Evolutionary conservation across 2,797 vertebrate genomes (phyloP), one percentile per base, ranked within the genome.

Genomic region (Malacoraja senta): DNA sequence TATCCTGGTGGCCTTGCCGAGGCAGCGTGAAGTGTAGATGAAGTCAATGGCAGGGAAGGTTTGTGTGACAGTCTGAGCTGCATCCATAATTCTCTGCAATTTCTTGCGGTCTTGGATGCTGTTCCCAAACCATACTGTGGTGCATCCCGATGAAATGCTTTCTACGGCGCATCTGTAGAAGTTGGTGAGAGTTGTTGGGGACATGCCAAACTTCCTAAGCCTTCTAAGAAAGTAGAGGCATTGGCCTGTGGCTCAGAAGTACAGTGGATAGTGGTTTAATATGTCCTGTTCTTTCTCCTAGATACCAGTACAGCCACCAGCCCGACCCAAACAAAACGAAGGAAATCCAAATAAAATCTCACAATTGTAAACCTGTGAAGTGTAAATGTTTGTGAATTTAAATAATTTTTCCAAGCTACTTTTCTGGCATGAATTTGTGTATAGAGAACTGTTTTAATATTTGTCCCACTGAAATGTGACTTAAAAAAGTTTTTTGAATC

Each of bases 271-370:
- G 19, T 84, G 83, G 17, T 1, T 63, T 86, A 63, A 32, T 72
- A 58, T 61, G 6, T 94, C 88, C 65, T 24, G 93, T 3, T 93
- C 95, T 93, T 95, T 95, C 95, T 95, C 94, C 95, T 94, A 78
- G 94, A 96, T 96, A 95, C 96, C 96, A 97, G 97, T 94, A 97
- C 98, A 95, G 97, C 97, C 97, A 97, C 98, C 93, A 98, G 98
- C 96, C 97, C 97, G 93, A 98, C 98, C 94, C 99, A 99, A 97
- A 98, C 98, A 95, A 99, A 99, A 96, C 96, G 98, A 97, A 99
- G 98, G 97, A 99, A 99, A 97, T 99, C 99, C 94, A 99, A 99
- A 97, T 99, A 96, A 96, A 96, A 94, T 95, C 95, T 95, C 94
- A 96, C 96, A 96, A 93, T 96, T 95, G 94, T 95, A 95, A 95